Evolutionary conservation across 1,140 invertebrate species (phyloP), one percentile per base, ranked within the genome.

Genomic region (Danaus plexippus): DNA sequence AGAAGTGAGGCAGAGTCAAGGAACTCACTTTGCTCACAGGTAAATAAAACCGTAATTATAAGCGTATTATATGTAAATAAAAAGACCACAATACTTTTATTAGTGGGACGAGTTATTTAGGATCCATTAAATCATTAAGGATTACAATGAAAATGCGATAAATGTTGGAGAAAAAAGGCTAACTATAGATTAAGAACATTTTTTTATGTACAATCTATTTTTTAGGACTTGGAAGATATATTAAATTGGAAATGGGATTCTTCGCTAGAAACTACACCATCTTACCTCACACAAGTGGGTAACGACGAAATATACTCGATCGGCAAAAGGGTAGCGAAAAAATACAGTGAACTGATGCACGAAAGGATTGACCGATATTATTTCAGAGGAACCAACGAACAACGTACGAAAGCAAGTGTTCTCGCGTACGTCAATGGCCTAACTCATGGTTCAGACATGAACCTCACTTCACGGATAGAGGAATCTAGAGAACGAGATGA

Each of bases 271-370:
- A 55, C 49, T 8, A 69, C 76, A 2, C 56, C 60, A 9, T 71
- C 70, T 0, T 78, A 68, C 51, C 74, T 85, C 11, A 81, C 81
- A 0, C 77, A 73, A 1, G 63, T 59, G 1, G 81, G 81, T 0
- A 81, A 82, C 52, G 73, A 82, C 43, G 81, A 85, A 44, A 49
- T 82, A 7, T 81, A 70, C 43, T 69, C 73, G 43, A 73, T 82
- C 8, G 81, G 60, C 3, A 69, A 66, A 54, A 68, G 81, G 11
- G 53, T 85, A 22, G 52, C 59, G 9, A 57, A 76, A 49, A 72
- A 32, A 43, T 57, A 56, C 43, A 9, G 43, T 45, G 43, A 32
- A 8, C 22, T 45, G 11, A 12, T 45, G 43, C 1, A 45, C 12
- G 43, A n/a, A 7, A n/a, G 4, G 46, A 52, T 59, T 8, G 60